Percentiles rank a stretch among this genome's conserved stretches.
Conservation (phyloP, 2,888 invertebrate species). For the Antheraea yamamai region DNA sequence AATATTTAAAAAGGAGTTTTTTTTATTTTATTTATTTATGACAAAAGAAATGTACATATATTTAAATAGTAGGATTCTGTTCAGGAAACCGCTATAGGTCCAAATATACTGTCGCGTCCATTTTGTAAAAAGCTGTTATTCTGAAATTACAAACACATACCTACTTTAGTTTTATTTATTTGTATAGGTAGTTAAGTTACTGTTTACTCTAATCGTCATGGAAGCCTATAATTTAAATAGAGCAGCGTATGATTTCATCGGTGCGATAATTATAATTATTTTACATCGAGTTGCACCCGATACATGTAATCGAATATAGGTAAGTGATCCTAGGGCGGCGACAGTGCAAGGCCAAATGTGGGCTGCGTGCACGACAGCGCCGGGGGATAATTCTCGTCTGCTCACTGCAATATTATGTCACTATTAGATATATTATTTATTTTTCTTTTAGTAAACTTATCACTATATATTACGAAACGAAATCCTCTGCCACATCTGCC, state of each 20-base stretch:
- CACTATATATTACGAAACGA: background rate
- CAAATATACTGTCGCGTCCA: no score
- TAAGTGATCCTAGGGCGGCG: conserved; percentile 64
- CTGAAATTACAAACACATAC: no score
- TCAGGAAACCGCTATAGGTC: no score
- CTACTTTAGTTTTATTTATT: background rate
- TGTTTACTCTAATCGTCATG: background rate
- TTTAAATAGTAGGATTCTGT: no score
- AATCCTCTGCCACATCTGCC: no score
- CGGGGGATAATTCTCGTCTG: conserved; percentile 39
- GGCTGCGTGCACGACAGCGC: conserved; percentile 45
- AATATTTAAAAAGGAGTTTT: no score
- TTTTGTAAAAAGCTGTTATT: no score
- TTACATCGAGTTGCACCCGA: conserved; percentile 31
- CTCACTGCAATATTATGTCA: conserved; percentile 10
- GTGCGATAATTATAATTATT: conserved; percentile 49
- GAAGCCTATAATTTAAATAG: conserved; percentile 27
- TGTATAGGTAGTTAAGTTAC: background rate
- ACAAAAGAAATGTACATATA: no score
- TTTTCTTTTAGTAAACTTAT: background rate
- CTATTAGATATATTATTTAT: background rate
- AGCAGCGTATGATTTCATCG: conserved; percentile 35
- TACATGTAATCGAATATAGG: conserved; percentile 49
- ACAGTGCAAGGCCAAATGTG: conserved; percentile 67
- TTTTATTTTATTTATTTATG: no score